Conservation (phyloP, 1,140 invertebrate species). For the Scaptomyza pallida region DNA sequence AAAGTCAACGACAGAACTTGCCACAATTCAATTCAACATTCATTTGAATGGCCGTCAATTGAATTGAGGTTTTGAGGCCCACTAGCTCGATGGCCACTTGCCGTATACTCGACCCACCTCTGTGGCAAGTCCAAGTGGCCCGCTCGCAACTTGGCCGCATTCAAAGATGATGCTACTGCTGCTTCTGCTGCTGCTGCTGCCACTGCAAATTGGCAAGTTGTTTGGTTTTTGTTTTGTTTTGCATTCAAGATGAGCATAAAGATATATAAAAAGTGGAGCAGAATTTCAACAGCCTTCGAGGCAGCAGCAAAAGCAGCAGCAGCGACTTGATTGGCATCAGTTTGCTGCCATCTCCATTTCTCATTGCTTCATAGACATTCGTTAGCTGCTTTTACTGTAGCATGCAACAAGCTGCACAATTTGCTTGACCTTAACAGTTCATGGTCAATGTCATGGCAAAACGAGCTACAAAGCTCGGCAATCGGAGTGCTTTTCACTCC, state of each 20-base stretch:
- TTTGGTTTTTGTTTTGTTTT: constrained; percentile 5
- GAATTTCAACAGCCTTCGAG: constrained; percentile 10
- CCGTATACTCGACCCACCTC: background rate
- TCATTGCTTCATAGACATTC: background rate
- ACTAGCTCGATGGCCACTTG: constrained; percentile 12
- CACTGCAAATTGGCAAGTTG: constrained; percentile 55
- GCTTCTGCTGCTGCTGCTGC: no score
- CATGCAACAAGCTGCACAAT: constrained; percentile 65
- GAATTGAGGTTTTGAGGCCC: constrained; percentile 11
- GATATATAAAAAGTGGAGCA: constrained; percentile 14
- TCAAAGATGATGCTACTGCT: constrained; percentile 23
- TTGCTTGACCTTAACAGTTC: constrained; percentile 53
- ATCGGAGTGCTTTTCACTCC: background rate
- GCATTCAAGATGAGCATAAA: constrained; percentile 18
- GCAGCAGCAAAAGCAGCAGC: background rate
- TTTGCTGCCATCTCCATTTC: background rate
- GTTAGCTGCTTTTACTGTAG: constrained; percentile 18
- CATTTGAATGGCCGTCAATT: constrained; percentile 18
- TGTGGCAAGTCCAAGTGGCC: constrained; percentile 7
- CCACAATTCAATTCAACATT: constrained; percentile 7
- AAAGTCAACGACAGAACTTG: constrained; percentile 2
- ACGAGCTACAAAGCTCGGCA: background rate
- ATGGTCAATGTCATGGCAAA: constrained; percentile 57
- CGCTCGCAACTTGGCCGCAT: constrained; percentile 32
- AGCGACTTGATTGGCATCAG: constrained; percentile 35